Base-by-base conservation (phyloP, 2,888 invertebrate species). In the Schrankia costaestrigalis region DNA sequence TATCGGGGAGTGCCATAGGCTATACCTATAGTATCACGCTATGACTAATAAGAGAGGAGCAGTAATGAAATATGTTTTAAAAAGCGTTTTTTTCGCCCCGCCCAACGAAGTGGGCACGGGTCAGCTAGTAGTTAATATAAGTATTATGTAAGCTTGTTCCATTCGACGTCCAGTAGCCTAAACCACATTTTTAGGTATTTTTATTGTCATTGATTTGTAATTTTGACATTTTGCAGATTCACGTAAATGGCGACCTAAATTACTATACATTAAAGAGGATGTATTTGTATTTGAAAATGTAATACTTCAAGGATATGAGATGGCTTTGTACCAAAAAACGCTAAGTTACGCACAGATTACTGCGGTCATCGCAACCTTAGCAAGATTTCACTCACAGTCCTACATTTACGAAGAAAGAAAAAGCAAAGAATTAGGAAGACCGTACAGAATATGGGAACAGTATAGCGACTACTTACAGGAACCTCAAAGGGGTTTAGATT, bases 381-480 rank as follows among this genome's bases (percentile, higher is more conserved):
- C 89, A 0, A 71, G 56, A 42, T 89, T 90, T 51, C 90, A 90
- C 52, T 82, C 89, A 1, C 75, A 88, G 14, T 77, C 85, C 0
- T 71, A 77, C 10, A 80, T 89, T 33, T 83, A 72, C 38, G 90
- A 90, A 58, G 76, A 81, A 46, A 76, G 31, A 26, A 85, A 61
- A 62, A 77, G 56, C 47, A 76, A 48, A 44, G 65, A 61, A 60
- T 47, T 79, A 1, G 57, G 59, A 1, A 67, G 75, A 50, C 63
- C 64, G 0, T 85, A 83, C 34, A 69, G 73, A 31, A 72, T 85
- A 38, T 78, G 78, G 74, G 80, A 84, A 32, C 69, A 82, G 6
- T 85, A 66, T 32, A 59, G 61, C 10, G 57, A 75, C 11, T 68
- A 63, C 39, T 61, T 85, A n/a, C 53, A 58, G 31, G 84, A 83